A percentile compares a stretch with the other conserved stretches of the same genome.
These are phyloP conservation scores for Oscheius sp. DNA, from an alignment of 2,888 invertebrate genomes.

Conservation along the genomic window DNA sequence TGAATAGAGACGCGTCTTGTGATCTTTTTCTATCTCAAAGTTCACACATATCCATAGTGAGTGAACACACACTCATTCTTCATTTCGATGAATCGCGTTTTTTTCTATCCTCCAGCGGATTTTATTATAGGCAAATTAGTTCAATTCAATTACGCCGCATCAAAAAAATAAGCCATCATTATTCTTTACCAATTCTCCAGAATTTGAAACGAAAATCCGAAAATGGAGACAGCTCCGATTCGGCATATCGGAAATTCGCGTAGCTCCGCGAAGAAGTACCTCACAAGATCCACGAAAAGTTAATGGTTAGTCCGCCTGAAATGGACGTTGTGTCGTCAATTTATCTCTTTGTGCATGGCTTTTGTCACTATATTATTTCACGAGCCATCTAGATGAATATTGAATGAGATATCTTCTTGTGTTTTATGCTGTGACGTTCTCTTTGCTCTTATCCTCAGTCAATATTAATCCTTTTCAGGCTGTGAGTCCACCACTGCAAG, in stretches of 20 bases:
- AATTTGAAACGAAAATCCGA: constrained; percentile 27
- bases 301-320: constrained; percentile 15
- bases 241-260: constrained; percentile 20
- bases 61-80: neutral
- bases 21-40: too few species aligned
- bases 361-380: neutral
- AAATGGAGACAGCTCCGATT: constrained; percentile 31
- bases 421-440: neutral
- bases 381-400: neutral
- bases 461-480: neutral
- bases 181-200: constrained; percentile 28
- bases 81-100: neutral
- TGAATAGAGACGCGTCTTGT: too few species aligned
- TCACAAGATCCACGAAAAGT: constrained; percentile 29
- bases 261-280: constrained; percentile 19
- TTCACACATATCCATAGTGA: too few species aligned
- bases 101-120: neutral
- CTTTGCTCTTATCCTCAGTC: neutral
- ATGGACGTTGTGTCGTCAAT: constrained; percentile 4
- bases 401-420: too few species aligned
- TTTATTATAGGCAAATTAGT: too few species aligned
- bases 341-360: neutral
- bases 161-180: neutral
- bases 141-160: too few species aligned
- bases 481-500: constrained; percentile 12